Conservation (phyloP, 2,113 vertebrate species). For the Anoplopoma fimbria region DNA sequence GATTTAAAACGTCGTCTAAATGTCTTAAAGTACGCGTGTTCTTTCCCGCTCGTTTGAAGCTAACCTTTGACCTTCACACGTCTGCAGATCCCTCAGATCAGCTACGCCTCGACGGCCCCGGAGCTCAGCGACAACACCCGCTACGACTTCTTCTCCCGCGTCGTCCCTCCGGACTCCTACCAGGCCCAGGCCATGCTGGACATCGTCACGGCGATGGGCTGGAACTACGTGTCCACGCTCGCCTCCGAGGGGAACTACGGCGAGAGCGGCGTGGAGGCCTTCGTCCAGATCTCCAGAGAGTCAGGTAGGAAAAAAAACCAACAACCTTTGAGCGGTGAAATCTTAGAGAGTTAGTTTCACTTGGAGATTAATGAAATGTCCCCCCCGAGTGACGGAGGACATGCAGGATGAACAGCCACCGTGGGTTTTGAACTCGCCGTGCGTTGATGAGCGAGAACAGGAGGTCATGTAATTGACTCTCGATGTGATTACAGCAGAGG, state of each 20-base stretch:
- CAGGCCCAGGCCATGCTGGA: constrained; percentile 99
- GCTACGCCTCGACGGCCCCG: constrained; percentile 98
- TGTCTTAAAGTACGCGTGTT: too few species aligned
- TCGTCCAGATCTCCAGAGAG: constrained; percentile 95
- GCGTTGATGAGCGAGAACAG: constrained; percentile 9
- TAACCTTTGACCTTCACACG: neutral
- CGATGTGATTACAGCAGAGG: constrained; percentile 46
- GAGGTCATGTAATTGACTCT: constrained; percentile 53
- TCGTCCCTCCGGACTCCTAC: constrained; percentile 96
- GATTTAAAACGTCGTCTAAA: too few species aligned
- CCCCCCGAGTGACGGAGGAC: neutral
- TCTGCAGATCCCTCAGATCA: constrained; percentile 98
- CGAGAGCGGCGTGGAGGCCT: constrained; percentile 96
- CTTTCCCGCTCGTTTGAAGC: neutral
- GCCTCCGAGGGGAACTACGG: constrained; percentile 98
- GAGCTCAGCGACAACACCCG: constrained; percentile 97
- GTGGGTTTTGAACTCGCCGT: neutral
- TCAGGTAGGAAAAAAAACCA: constrained; percentile 48
- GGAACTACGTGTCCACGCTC: constrained; percentile 96
- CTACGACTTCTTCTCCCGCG: constrained; percentile 97
- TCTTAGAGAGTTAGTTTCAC: neutral
- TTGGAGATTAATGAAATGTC: neutral
- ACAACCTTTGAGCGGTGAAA: too few species aligned
- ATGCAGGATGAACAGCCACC: neutral
- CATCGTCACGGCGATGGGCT: constrained; percentile 93